Evolutionary conservation across 2,888 invertebrate genomes (phyloP).

Genomic region (Dione juno): DNA sequence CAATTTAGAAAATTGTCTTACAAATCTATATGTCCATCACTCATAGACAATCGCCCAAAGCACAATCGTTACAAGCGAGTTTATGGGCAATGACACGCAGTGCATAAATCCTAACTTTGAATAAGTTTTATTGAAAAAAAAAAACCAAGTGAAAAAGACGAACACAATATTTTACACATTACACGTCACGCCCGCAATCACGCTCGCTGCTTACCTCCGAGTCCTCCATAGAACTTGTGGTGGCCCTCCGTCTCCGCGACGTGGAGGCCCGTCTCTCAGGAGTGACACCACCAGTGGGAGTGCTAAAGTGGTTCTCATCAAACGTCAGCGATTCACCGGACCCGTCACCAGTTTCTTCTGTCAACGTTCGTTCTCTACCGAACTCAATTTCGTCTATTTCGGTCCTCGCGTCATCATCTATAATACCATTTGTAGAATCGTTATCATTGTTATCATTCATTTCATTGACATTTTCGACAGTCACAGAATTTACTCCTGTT

Average conservation of each 20-base stretch:
- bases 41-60: conserved; percentile 76
- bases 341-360: conserved; percentile 47
- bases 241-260: conserved; percentile 54
- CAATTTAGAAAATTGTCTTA: not conserved
- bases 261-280: conserved; percentile 56
- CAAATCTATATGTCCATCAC: conserved; percentile 44
- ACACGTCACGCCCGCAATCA: conserved; percentile 57
- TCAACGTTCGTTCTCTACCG: conserved; percentile 43
- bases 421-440: conserved; percentile 38
- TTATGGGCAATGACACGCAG: conserved; percentile 46
- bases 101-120: conserved; percentile 38
- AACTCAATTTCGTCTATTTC: conserved; percentile 46
- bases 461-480: not conserved
- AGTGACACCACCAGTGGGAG: conserved; percentile 68
- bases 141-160: conserved; percentile 27
- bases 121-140: not conserved
- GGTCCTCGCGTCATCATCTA: conserved; percentile 45
- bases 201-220: conserved; percentile 74
- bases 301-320: conserved; percentile 81
- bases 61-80: conserved; percentile 51
- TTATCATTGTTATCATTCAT: conserved; percentile 37
- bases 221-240: conserved; percentile 70
- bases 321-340: conserved; percentile 67
- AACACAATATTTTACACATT: conserved; percentile 42
- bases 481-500: conserved; percentile 45